These are phyloP conservation scores for Protosalanx chinensis DNA, from an alignment of 2,797 vertebrate species.

Conservation along the genomic window DNA sequence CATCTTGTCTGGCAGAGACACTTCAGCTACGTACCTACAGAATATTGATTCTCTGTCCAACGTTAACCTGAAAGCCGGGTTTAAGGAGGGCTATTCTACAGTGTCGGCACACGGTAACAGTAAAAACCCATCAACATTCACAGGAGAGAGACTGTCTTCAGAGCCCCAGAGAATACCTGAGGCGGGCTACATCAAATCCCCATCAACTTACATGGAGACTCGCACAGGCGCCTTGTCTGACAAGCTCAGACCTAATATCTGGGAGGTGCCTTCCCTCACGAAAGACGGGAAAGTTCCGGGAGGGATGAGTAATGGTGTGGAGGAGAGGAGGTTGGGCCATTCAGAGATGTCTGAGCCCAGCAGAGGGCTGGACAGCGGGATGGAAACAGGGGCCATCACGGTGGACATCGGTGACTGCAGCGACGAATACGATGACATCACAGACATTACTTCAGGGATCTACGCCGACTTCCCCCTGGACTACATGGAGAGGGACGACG, in stretches of 20 bases:
- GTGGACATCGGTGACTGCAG: constrained; percentile 74
- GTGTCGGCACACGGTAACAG: constrained; percentile 31
- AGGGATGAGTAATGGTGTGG: constrained; percentile 42
- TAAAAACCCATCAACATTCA: constrained; percentile 41
- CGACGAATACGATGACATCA: constrained; percentile 75
- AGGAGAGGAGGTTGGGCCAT: constrained; percentile 60
- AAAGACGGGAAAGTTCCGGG: constrained; percentile 41
- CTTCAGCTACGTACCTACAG: constrained; percentile 43
- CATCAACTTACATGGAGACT: constrained; percentile 50
- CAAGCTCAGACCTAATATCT: constrained; percentile 47
- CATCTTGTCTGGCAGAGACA: constrained; percentile 45
- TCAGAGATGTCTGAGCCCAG: constrained; percentile 59
- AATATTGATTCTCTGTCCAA: constrained; percentile 39
- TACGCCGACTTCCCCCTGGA: constrained; percentile 81
- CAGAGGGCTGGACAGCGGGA: constrained; percentile 31
- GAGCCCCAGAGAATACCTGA: constrained; percentile 67
- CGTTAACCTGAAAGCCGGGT: constrained; percentile 31
- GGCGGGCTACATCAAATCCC: constrained; percentile 44
- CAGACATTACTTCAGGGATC: constrained; percentile 79
- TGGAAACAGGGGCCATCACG: constrained; percentile 59
- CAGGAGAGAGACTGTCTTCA: constrained; percentile 50
- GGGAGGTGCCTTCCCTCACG: constrained; percentile 43
- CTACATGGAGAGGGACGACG: constrained; percentile 45
- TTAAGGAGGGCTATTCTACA: constrained; percentile 30
- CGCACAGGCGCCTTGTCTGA: constrained; percentile 43